phyloP scores from a whole-genome alignment of 2,888 invertebrate species.

The Sarcophaga caerulescens region DNA sequence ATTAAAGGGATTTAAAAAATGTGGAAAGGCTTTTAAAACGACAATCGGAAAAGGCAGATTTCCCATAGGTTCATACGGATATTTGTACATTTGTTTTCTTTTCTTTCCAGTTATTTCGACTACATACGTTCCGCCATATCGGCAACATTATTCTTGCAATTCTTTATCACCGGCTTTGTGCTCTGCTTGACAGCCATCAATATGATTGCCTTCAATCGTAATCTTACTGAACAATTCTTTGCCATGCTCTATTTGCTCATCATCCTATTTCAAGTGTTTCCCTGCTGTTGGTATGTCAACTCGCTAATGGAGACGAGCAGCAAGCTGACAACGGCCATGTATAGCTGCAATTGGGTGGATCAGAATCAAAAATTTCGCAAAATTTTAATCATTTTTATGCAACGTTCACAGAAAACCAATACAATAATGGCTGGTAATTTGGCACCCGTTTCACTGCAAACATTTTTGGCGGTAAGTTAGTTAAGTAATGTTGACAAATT shows the following conservation, averaged over 20 bases:
- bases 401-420: slow-evolving; percentile 70
- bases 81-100: background rate
- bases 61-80: background rate
- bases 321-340: slow-evolving; percentile 70
- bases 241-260: slow-evolving; percentile 61
- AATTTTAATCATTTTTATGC: slow-evolving; percentile 73
- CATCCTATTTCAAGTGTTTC: slow-evolving; percentile 68
- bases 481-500: background rate
- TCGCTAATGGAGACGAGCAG: slow-evolving; percentile 68
- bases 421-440: slow-evolving; percentile 70
- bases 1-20: too few relatives aligned
- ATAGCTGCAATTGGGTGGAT: slow-evolving; percentile 72
- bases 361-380: slow-evolving; percentile 70
- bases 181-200: slow-evolving; percentile 69
- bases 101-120: slow-evolving; percentile 69
- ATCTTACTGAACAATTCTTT: slow-evolving; percentile 52
- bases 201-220: slow-evolving; percentile 61
- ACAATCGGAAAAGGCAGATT: too few relatives aligned
- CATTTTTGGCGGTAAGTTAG: slow-evolving; percentile 70
- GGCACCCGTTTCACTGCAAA: slow-evolving; percentile 71
- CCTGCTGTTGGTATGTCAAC: slow-evolving; percentile 71
- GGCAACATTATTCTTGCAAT: slow-evolving; percentile 69
- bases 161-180: slow-evolving; percentile 67
- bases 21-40: background rate
- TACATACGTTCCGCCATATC: slow-evolving; percentile 69